These are phyloP conservation scores for Helicolenus hilgendorfi DNA, from an alignment of 2,797 vertebrate species.

Conservation along the genomic window DNA sequence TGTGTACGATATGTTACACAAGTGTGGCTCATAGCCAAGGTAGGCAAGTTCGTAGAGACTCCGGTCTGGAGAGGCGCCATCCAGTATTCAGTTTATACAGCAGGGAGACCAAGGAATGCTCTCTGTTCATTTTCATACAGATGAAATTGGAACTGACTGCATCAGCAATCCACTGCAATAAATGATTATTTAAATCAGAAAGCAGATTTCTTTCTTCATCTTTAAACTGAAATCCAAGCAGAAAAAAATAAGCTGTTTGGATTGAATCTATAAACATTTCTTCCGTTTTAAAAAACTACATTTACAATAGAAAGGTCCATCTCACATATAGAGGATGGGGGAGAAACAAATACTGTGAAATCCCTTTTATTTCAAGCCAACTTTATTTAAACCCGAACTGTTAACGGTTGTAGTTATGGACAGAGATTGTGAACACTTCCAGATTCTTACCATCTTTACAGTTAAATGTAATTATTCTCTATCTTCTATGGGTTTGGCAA, in stretches of 20 bases:
- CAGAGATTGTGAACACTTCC: neutral
- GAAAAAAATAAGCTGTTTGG: conserved; percentile 8
- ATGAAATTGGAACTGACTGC: conserved; percentile 75
- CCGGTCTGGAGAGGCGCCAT: conserved; percentile 68
- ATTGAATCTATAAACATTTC: conserved; percentile 32
- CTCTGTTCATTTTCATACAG: conserved; percentile 83
- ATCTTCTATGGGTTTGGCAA: neutral
- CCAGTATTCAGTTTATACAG: conserved; percentile 74
- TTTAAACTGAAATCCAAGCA: neutral
- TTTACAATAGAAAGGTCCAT: neutral
- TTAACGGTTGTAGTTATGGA: neutral
- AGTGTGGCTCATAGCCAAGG: conserved; percentile 55
- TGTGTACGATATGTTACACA: conserved; percentile 58
- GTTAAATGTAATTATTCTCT: neutral
- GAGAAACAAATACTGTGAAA: conserved; percentile 16
- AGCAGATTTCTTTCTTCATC: neutral
- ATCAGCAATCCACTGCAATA: conserved; percentile 68
- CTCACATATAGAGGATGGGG: neutral
- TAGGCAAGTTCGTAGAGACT: conserved; percentile 69
- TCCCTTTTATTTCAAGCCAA: conserved; percentile 22
- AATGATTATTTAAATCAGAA: conserved; percentile 60
- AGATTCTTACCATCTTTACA: neutral
- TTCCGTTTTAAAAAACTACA: neutral
- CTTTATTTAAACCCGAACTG: neutral
- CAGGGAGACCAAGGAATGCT: conserved; percentile 80